Evolutionary conservation across 2,797 vertebrate genomes (phyloP).

Genomic region (Setipinna tenuifilis): DNA sequence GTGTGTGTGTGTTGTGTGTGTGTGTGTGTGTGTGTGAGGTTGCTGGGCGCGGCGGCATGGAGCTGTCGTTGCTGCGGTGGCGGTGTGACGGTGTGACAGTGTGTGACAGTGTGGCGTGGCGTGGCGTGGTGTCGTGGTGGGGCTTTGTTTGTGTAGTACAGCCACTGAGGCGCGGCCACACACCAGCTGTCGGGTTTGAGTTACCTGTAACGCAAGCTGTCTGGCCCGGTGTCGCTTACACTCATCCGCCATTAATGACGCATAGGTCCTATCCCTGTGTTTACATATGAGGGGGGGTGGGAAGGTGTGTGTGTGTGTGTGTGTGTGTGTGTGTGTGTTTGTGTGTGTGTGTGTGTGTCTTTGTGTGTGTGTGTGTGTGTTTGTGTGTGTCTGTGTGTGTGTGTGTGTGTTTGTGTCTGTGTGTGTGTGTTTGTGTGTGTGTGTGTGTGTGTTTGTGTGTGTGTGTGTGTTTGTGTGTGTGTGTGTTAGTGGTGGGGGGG

Average conservation of each 20-base stretch:
- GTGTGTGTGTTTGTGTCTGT: conserved; percentile 22
- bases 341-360: too few relatives aligned
- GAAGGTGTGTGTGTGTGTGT: conserved; percentile 22
- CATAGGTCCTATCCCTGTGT: not conserved
- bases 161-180: conserved; percentile 47
- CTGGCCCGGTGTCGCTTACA: conserved; percentile 59
- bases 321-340: conserved; percentile 42
- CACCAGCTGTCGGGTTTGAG: conserved; percentile 57
- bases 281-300: conserved; percentile 22
- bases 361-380: conserved; percentile 26
- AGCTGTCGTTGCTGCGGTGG: too few relatives aligned
- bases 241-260: conserved; percentile 54
- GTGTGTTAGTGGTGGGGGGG: not conserved
- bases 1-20: too few relatives aligned
- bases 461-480: conserved; percentile 2
- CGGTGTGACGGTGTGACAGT: too few relatives aligned
- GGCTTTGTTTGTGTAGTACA: conserved; percentile 24
- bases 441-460: not conserved
- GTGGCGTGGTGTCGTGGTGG: not conserved
- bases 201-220: conserved; percentile 58
- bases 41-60: too few relatives aligned
- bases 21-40: too few relatives aligned
- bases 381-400: conserved; percentile 39
- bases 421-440: too few relatives aligned
- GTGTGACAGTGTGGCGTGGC: too few relatives aligned